A percentile compares a stretch with the other conserved stretches of the same genome.
These are phyloP conservation scores for Prolemur simus DNA, from an alignment of 2,113 vertebrate species.

Conservation along the genomic window DNA sequence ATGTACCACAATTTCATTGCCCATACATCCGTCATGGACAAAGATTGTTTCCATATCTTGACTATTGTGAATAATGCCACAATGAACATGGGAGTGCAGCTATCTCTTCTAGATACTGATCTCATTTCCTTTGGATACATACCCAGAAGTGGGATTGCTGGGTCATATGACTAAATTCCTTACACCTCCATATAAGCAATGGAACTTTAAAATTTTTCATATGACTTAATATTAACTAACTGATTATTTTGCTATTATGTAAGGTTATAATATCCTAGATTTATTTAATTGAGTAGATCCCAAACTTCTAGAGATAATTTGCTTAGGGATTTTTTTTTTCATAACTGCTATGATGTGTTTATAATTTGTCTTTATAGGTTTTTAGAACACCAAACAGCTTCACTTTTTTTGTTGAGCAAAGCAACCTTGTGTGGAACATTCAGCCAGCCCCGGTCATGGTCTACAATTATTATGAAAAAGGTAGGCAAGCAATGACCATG, in stretches of 20 bases:
- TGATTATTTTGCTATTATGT: neutral
- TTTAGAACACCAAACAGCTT: slow-evolving; percentile 46
- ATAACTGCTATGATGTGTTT: neutral
- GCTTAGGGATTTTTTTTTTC: neutral
- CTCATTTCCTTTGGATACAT: neutral
- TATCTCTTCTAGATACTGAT: neutral
- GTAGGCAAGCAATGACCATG: slow-evolving; percentile 73
- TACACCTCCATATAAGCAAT: neutral
- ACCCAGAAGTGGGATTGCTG: neutral
- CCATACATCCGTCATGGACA: neutral
- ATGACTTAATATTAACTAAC: neutral
- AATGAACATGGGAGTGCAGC: neutral
- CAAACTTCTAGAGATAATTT: neutral
- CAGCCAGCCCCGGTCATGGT: slow-evolving; percentile 85
- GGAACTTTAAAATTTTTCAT: neutral
- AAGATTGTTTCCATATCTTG: neutral
- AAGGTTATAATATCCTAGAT: neutral
- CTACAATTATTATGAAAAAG: slow-evolving; percentile 88
- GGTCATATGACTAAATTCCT: neutral
- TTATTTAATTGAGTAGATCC: neutral
- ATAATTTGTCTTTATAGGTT: slow-evolving; percentile 33
- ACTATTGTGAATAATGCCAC: neutral
- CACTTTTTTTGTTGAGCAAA: slow-evolving; percentile 78
- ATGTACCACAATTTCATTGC: neutral
- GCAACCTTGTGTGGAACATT: slow-evolving; percentile 81